Conservation (phyloP, 2,888 invertebrate genomes). For the Yponomeuta malinellus region DNA sequence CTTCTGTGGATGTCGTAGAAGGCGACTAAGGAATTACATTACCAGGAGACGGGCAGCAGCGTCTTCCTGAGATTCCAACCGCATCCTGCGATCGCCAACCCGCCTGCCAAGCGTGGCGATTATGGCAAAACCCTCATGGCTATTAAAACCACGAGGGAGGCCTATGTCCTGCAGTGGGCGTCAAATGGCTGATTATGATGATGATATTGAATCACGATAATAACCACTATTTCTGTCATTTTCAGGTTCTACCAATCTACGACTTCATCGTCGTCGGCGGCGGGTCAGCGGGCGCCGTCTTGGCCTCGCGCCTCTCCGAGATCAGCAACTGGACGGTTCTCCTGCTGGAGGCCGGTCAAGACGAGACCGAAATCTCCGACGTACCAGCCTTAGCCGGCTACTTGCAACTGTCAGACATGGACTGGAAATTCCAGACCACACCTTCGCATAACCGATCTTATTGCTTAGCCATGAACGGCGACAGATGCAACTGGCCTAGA, state of each 20-base stretch:
- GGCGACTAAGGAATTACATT: too few species aligned
- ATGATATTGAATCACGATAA: too few species aligned
- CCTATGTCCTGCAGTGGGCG: too few species aligned
- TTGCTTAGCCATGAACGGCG: constrained; percentile 91
- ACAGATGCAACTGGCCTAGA: constrained; percentile 93
- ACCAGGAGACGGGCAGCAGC: too few species aligned
- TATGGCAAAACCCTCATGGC: too few species aligned
- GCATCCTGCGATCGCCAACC: too few species aligned
- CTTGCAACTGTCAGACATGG: constrained; percentile 88
- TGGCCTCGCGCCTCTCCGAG: constrained; percentile 89
- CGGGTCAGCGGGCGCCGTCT: constrained; percentile 92
- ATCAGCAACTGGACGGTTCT: constrained; percentile 88
- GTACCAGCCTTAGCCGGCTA: constrained; percentile 90
- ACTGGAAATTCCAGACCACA: constrained; percentile 94
- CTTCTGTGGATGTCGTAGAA: too few species aligned
- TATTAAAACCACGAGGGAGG: too few species aligned
- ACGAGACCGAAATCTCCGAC: constrained; percentile 92
- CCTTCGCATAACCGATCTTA: constrained; percentile 86
- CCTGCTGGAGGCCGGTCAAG: constrained; percentile 89
- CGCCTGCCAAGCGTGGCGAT: too few species aligned
- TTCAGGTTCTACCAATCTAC: constrained; percentile 84
- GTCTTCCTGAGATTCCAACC: too few species aligned
- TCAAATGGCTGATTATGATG: too few species aligned
- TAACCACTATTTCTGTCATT: background rate
- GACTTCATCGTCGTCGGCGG: constrained; percentile 92